phyloP scores from a whole-genome alignment of 2,888 invertebrate genomes.

The Aleiodes alternator region DNA sequence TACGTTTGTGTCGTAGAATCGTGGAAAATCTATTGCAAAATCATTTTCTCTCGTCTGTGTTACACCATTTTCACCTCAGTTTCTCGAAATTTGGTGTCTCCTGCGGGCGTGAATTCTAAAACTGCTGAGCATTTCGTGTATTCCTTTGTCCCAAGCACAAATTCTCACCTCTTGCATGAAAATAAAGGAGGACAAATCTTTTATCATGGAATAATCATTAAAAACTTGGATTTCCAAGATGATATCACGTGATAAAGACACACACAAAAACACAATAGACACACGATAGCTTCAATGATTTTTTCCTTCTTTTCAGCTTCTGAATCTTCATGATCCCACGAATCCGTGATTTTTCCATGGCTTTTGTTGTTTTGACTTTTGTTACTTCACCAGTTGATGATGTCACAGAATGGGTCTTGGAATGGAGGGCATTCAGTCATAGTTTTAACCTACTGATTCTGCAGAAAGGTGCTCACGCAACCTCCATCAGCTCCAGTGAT shows the following conservation, averaged over 20 bases:
- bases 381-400: constrained; percentile 21
- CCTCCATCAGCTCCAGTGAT: constrained; percentile 3
- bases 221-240: background rate
- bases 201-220: background rate
- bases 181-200: too few species aligned
- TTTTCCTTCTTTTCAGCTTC: background rate
- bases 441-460: constrained; percentile 5
- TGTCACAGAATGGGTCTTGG: background rate
- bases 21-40: background rate
- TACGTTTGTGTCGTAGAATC: constrained; percentile 19
- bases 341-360: constrained; percentile 1
- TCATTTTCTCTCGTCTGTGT: too few species aligned
- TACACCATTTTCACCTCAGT: background rate
- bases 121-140: too few species aligned
- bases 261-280: background rate
- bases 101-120: background rate
- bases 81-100: background rate
- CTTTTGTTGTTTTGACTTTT: constrained; percentile 28
- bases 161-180: too few species aligned
- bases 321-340: constrained; percentile 17
- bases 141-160: too few species aligned
- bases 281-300: background rate
- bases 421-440: constrained; percentile 14
- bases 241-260: background rate
- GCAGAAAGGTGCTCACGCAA: background rate